Conservation (phyloP, 2,797 vertebrate genomes). For the Thalassophryne amazonica region DNA sequence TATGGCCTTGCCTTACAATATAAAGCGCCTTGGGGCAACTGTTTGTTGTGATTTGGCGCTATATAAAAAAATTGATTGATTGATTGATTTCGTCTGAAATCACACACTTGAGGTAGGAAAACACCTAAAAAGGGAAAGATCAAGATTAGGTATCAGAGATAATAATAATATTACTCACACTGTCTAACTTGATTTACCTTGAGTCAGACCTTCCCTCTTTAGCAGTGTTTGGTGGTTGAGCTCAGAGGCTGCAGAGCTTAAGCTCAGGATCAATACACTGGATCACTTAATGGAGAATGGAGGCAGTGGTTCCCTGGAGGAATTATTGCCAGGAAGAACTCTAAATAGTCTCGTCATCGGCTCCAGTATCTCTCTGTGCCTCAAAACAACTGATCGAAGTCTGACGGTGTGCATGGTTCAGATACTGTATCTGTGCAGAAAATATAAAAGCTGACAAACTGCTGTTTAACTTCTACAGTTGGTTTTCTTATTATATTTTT, state of each 20-base stretch:
- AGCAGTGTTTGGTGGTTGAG: conserved; percentile 8
- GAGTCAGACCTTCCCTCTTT: conserved; percentile 36
- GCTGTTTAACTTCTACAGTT: background rate
- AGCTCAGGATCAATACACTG: conserved; percentile 66
- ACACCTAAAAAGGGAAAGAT: conserved; percentile 6
- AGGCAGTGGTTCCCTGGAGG: conserved; percentile 48
- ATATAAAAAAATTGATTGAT: too few relatives aligned
- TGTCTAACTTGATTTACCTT: conserved; percentile 16
- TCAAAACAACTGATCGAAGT: conserved; percentile 20
- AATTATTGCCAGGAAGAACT: conserved; percentile 70
- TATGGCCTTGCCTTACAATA: too few relatives aligned
- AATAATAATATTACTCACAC: conserved; percentile 13
- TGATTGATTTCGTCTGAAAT: too few relatives aligned
- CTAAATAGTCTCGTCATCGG: conserved; percentile 53
- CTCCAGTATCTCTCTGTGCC: conserved; percentile 41
- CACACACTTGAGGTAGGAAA: too few relatives aligned
- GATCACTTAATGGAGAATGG: conserved; percentile 68
- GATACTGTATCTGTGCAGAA: conserved; percentile 3
- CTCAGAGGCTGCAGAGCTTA: conserved; percentile 43
- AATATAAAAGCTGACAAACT: background rate
- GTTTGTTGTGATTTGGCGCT: too few relatives aligned
- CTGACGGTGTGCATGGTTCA: conserved; percentile 5
- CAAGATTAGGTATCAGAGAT: background rate
- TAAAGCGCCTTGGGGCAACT: too few relatives aligned
- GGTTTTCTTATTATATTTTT: background rate